phyloP scores from a whole-genome alignment of 2,113 vertebrate species.

The Hypanus sabinus region DNA sequence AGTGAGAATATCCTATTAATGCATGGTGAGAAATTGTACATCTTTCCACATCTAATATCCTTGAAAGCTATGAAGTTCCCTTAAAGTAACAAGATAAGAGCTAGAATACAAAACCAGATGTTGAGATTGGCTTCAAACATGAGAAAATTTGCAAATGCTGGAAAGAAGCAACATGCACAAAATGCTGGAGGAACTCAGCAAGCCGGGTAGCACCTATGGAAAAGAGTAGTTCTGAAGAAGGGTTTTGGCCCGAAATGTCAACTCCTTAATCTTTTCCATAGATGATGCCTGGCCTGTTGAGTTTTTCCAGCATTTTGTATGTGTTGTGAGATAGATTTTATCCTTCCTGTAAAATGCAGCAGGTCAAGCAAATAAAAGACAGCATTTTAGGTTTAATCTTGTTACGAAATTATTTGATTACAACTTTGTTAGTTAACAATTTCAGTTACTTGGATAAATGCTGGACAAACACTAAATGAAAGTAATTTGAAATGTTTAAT shows the following conservation, averaged over 20 bases:
- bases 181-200: too few relatives aligned
- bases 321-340: too few relatives aligned
- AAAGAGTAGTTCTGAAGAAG: too few relatives aligned
- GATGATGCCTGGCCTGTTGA: too few relatives aligned
- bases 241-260: too few relatives aligned
- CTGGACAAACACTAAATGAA: neutral
- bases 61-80: neutral
- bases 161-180: too few relatives aligned
- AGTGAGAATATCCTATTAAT: neutral
- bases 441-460: neutral
- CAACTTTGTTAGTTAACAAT: neutral
- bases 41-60: neutral
- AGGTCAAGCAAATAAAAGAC: neutral
- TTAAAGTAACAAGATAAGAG: neutral
- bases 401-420: neutral
- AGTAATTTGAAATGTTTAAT: neutral
- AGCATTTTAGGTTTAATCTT: neutral
- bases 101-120: neutral
- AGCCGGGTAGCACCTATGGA: too few relatives aligned
- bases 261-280: too few relatives aligned
- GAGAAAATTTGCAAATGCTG: too few relatives aligned
- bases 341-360: neutral
- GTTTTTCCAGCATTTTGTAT: too few relatives aligned
- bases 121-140: neutral
- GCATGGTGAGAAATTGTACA: neutral